Base-by-base conservation (phyloP, 2,888 invertebrate genomes). In the Lysandra bellargus region DNA sequence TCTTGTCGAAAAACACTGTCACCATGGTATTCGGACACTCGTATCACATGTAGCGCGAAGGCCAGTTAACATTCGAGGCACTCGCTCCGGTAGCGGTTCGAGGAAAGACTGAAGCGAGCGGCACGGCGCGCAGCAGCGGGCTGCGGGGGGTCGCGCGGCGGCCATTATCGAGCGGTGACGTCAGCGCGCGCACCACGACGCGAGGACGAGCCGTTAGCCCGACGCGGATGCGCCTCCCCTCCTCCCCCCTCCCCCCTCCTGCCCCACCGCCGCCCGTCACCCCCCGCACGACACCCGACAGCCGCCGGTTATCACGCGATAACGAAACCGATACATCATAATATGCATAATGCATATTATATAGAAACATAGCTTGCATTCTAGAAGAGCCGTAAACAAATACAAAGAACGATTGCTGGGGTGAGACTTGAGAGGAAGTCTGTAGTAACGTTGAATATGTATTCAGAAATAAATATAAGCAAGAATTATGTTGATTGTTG, bases 151-250 rank as follows among this genome's bases (percentile, higher is more conserved):
- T 83, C 87, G 86, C 74, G 86, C 86, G 88, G 91, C 91, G 86
- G 91, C 92, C 92, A 93, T 92, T 94, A 94, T 94, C 93, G 94
- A 94, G 90, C 94, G 94, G 93, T 94, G 94, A 94, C 94, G 94
- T 94, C 94, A 94, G 94, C 94, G 94, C 93, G 94, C 94, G 94
- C 94, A 93, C 89, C 91, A 87, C 90, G 87, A 87, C 90, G 86
- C 88, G 89, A 88, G 91, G 91, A 89, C 91, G 89, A 90, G 92
- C 93, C 92, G 93, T 92, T 92, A 93, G 88, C 91, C 90, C 91
- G 92, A 91, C 92, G 90, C 92, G 91, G 92, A 91, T 92, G 90
- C 92, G 87, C 90, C 87, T 86, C 85, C 88, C 87, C 40, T 83
- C 85, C 84, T 33, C 81, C 83, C 85, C 33, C 83, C 81, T 83